Evolutionary conservation across 1,140 invertebrate species (phyloP), one percentile per base, ranked within the genome.

Genomic region (Hestina assimilis): DNA sequence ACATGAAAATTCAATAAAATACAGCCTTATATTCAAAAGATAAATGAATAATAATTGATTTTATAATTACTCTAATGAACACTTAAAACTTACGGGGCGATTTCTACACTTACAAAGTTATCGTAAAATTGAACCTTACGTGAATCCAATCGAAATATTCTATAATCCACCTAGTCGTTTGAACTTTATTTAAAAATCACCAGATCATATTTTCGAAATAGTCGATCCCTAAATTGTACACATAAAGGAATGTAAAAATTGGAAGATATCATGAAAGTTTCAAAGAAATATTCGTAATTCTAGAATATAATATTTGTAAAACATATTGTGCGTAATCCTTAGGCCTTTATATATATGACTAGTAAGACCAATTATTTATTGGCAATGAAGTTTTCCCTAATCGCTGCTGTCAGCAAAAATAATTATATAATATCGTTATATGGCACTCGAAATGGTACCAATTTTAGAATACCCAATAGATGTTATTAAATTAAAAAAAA

Each of bases 61-160:
- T 72, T 77, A 81, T 72, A 85, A 75, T 72, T 78, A 85, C 40
- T 79, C 83, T 87, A 87, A 77, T 87, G 83, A 87, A 87, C 84
- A 87, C 84, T 87, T 87, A 87, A 79, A 69, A 73, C 52, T 75
- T 79, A 82, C 66, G 73, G 72, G 76, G 78, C 75, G 76, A 74
- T 53, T 69, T 38, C 33, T 80, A 81, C 59, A 64, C 68, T 68
- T 33, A 57, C 40, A 46, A 48, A 56, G 59, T 50, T 75, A 79
- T 72, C 66, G 51, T 79, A 83, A 79, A 81, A 84, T 84, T 79
- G 74, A 82, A 84, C 64, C 59, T 79, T 74, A 52, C 15, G 38
- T 42, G 52, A 56, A 51, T 45, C 28, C 24, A 17, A 45, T 29
- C 20, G 29, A 38, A 55, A 21, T 78, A 75, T 45, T 66, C 74